Conservation (phyloP, 2,113 vertebrate genomes). For the Cyanocitta stelleri region DNA sequence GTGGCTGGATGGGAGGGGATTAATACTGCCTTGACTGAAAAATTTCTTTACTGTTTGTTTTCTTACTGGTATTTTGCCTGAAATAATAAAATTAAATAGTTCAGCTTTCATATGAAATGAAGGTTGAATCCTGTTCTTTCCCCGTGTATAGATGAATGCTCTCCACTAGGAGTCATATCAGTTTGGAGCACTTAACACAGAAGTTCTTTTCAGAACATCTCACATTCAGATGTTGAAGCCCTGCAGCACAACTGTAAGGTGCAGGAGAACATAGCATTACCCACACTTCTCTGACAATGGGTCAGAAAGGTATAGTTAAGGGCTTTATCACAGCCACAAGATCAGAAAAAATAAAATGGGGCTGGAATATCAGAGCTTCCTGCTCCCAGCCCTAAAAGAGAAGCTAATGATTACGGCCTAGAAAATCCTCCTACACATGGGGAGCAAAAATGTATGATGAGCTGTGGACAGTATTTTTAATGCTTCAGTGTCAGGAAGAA, state of each 20-base stretch:
- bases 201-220: neutral
- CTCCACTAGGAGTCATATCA: neutral
- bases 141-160: neutral
- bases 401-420: neutral
- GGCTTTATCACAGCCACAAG: neutral
- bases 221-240: neutral
- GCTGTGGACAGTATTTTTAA: neutral
- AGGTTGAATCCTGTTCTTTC: neutral
- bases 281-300: neutral
- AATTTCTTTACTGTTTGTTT: neutral
- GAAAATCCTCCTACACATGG: neutral
- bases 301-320: neutral
- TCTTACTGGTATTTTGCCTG: neutral
- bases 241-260: neutral
- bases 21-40: neutral
- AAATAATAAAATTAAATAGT: neutral
- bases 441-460: neutral
- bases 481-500: neutral
- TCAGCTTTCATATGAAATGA: neutral
- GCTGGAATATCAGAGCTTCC: neutral
- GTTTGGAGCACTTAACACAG: neutral
- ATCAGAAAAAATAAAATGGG: neutral
- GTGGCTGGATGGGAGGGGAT: neutral
- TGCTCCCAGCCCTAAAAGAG: neutral
- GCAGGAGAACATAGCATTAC: neutral